phyloP scores from a whole-genome alignment of 1,140 invertebrate species.

The Bombus consobrinus region DNA sequence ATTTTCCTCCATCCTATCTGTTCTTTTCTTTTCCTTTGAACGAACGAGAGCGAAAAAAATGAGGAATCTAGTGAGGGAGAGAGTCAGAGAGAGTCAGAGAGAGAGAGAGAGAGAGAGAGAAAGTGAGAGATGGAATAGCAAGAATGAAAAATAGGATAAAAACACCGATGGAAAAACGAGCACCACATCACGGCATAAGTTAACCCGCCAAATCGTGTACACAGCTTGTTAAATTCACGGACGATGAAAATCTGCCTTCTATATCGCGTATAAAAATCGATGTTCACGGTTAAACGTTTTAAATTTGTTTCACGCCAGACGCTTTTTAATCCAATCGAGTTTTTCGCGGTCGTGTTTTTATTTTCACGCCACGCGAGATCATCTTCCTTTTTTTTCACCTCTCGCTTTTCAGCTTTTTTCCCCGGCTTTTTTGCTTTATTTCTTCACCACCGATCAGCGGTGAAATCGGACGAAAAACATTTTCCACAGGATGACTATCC shows the following conservation, averaged over 20 bases:
- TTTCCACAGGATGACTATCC: constrained; percentile 16
- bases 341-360: constrained; percentile 52
- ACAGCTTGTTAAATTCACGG: constrained; percentile 46
- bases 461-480: constrained; percentile 25
- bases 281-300: constrained; percentile 54
- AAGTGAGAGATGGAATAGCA: not conserved
- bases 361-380: constrained; percentile 40
- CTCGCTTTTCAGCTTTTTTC: constrained; percentile 11
- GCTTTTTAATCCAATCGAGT: constrained; percentile 51
- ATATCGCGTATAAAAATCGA: constrained; percentile 54
- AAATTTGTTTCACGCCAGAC: constrained; percentile 54
- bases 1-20: not conserved
- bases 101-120: too few relatives aligned
- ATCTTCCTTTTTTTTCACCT: constrained; percentile 2
- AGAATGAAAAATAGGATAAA: constrained; percentile 1
- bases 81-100: not conserved
- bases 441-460: not conserved
- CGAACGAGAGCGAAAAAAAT: not conserved
- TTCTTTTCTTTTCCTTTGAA: not conserved
- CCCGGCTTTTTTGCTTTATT: not conserved
- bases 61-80: not conserved
- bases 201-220: constrained; percentile 39
- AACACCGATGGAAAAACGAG: constrained; percentile 13
- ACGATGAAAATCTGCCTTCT: constrained; percentile 53
- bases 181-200: constrained; percentile 32